A percentile compares a stretch with the other conserved stretches of the same genome.
Conservation (phyloP, 92 coral and sea anemone species). For the Pocillopora meandrina region DNA sequence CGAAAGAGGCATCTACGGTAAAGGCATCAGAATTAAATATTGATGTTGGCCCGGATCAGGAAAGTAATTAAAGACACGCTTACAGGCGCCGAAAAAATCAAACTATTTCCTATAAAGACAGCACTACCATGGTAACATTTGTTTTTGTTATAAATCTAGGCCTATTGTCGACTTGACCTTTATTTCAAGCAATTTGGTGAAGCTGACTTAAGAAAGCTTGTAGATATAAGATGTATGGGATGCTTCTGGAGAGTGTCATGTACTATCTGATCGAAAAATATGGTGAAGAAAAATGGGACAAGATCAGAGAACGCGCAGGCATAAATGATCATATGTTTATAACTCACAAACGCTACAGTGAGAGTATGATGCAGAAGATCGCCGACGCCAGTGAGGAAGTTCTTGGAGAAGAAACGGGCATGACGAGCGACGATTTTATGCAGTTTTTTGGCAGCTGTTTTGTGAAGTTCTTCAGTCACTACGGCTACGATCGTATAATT, state of each 20-base stretch:
- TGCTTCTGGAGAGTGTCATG: conserved; percentile 75
- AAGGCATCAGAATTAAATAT: no score
- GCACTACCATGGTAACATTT: background rate
- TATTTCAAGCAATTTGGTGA: background rate
- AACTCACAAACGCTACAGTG: conserved; percentile 76
- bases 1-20: no score
- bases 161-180: background rate
- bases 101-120: no score
- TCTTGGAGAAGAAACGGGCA: conserved; percentile 60
- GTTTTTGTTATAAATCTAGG: background rate
- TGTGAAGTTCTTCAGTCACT: conserved; percentile 79
- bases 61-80: no score
- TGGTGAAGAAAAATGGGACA: conserved; percentile 70
- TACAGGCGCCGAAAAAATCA: no score
- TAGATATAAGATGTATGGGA: conserved; percentile 63
- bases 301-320: conserved; percentile 62
- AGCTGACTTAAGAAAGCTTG: no score
- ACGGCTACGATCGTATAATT: conserved; percentile 85
- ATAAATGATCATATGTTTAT: conserved; percentile 58
- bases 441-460: conserved; percentile 78
- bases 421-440: conserved; percentile 79
- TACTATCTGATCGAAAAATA: conserved; percentile 61
- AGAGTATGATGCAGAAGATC: conserved; percentile 61
- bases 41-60: no score
- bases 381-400: conserved; percentile 65